A percentile compares a stretch with the other conserved stretches of the same genome.
Conservation (phyloP, 2,888 invertebrate species). For the Aspidiotus destructor region DNA sequence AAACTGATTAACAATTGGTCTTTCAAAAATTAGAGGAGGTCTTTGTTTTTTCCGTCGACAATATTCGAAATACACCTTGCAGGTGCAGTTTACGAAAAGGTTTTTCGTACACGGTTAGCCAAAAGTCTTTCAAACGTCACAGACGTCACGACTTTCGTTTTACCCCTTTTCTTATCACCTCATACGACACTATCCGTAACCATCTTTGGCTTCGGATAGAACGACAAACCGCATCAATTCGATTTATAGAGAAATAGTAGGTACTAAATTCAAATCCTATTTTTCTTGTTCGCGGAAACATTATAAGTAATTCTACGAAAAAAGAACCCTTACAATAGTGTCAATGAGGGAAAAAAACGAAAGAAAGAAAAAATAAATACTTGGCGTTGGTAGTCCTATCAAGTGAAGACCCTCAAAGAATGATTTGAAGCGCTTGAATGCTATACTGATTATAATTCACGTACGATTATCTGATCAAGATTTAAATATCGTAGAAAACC, state of each 20-base stretch:
- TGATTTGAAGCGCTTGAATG: too few relatives aligned
- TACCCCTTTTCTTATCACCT: too few relatives aligned
- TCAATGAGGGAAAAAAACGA: conserved; percentile 5
- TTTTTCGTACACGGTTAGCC: background rate
- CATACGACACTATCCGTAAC: too few relatives aligned
- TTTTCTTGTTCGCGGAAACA: too few relatives aligned
- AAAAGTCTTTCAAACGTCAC: background rate
- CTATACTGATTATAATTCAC: background rate
- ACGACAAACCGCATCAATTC: too few relatives aligned
- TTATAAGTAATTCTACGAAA: background rate
- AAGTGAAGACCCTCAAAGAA: conserved; percentile 25
- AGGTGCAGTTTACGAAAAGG: conserved; percentile 9
- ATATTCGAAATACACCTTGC: conserved; percentile 26
- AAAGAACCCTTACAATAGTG: conserved; percentile 14
- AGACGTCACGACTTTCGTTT: background rate
- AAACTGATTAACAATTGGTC: conserved; percentile 33
- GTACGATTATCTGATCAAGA: background rate
- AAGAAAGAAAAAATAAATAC: conserved; percentile 1
- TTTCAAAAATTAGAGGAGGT: conserved; percentile 18
- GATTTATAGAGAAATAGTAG: background rate
- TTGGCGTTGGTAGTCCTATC: conserved; percentile 9
- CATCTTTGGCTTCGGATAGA: too few relatives aligned
- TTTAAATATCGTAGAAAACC: too few relatives aligned
- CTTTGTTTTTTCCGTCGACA: conserved; percentile 27
- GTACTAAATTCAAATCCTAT: background rate